Evolutionary conservation across 2,113 vertebrate species (phyloP).

Genomic region (Diadophis punctatus): DNA sequence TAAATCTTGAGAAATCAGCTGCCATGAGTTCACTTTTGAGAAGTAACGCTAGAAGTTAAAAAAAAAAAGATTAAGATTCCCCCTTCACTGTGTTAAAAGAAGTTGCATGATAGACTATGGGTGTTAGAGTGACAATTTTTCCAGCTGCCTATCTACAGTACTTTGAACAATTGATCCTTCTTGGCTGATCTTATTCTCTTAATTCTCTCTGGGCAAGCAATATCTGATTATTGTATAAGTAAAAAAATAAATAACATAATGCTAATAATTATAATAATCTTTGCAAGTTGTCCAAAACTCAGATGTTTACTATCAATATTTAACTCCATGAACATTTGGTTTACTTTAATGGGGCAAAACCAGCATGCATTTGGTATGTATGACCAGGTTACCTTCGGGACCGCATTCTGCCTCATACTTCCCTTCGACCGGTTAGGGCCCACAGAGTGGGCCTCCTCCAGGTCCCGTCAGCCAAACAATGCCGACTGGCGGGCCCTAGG

Average conservation of each 20-base stretch:
- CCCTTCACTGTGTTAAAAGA: not conserved
- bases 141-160: not conserved
- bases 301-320: not conserved
- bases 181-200: not conserved
- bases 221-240: not conserved
- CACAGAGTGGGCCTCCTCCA: too few relatives aligned
- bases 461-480: too few relatives aligned
- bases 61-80: not conserved
- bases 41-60: not conserved
- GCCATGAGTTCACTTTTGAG: not conserved
- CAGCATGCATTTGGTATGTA: not conserved
- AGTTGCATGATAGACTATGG: not conserved
- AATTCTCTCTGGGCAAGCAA: not conserved
- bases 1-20: not conserved
- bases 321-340: not conserved
- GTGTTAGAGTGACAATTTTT: not conserved
- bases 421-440: too few relatives aligned
- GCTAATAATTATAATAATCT: not conserved
- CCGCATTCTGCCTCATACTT: too few relatives aligned
- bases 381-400: too few relatives aligned
- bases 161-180: not conserved
- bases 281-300: not conserved
- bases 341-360: not conserved
- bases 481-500: too few relatives aligned
- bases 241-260: not conserved